Conservation (phyloP, 1,140 invertebrate genomes). For the Leptoteleia sp. region DNA sequence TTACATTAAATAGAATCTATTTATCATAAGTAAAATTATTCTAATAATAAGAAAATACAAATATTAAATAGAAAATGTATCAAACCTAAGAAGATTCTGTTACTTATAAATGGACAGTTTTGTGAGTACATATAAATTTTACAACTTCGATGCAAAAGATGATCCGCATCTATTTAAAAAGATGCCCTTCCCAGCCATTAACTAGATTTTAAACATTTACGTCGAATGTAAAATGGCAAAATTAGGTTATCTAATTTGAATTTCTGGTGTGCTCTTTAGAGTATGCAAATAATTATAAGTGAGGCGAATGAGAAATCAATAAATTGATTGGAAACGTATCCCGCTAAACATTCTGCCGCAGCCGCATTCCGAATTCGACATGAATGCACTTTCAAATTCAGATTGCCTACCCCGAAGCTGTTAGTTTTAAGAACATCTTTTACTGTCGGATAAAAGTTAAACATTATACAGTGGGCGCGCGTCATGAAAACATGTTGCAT, state of each 20-base stretch:
- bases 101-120: too few species aligned
- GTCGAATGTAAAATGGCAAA: not conserved
- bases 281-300: conserved; percentile 57
- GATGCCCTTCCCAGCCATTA: too few species aligned
- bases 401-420: conserved; percentile 45
- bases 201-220: too few species aligned
- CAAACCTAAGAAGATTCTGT: too few species aligned
- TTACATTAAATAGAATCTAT: too few species aligned
- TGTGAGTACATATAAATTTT: too few species aligned
- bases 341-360: conserved; percentile 24
- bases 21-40: too few species aligned
- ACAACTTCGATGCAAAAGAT: too few species aligned
- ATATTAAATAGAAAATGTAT: too few species aligned
- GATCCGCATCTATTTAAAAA: too few species aligned
- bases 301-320: conserved; percentile 58
- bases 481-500: conserved; percentile 51
- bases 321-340: conserved; percentile 52
- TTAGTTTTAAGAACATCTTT: conserved; percentile 60
- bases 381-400: conserved; percentile 62
- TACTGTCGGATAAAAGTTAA: conserved; percentile 63
- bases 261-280: conserved; percentile 27
- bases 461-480: conserved; percentile 42
- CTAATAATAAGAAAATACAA: too few species aligned
- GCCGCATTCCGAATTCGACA: conserved; percentile 45
- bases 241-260: conserved; percentile 39